These are phyloP conservation scores for Agriopis leucophaearia DNA, from an alignment of 2,888 invertebrate species.

Conservation along the genomic window DNA sequence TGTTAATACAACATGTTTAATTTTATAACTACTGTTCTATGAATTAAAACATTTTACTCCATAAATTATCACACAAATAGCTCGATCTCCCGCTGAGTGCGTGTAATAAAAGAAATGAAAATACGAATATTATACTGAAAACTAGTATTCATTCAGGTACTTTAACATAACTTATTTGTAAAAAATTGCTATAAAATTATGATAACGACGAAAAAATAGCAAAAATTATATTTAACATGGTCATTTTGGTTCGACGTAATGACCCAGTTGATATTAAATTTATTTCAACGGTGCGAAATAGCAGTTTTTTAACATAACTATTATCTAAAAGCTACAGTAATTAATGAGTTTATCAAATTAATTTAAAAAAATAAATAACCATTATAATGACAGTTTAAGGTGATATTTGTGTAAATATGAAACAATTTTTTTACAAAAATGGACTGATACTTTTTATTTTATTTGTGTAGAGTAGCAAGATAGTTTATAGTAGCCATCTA, in stretches of 20 bases:
- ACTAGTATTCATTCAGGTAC: constrained; percentile 5
- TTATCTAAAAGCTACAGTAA: background rate
- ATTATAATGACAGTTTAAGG: background rate
- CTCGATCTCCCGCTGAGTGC: constrained; percentile 9
- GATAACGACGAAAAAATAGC: constrained; percentile 3
- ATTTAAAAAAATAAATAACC: constrained; percentile 4
- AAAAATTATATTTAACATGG: background rate
- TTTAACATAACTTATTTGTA: constrained; percentile 1
- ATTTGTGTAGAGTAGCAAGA: background rate
- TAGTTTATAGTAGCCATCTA: background rate
- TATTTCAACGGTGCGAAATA: background rate
- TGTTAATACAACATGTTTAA: background rate
- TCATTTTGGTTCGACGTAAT: constrained; percentile 6
- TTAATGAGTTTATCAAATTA: constrained; percentile 3
- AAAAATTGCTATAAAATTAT: constrained; percentile 6
- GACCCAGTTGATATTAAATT: background rate
- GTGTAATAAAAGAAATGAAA: constrained; percentile 4
- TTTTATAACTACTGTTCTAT: background rate
- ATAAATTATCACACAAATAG: constrained; percentile 21
- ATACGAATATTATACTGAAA: constrained; percentile 15
- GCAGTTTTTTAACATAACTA: background rate
- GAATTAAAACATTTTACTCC: constrained; percentile 15
- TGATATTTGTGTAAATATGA: constrained; percentile 8
- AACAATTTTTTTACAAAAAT: background rate
- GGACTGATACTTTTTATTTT: background rate